Base-by-base conservation (phyloP, 2,797 vertebrate genomes). In the Oryzias sinensis region DNA sequence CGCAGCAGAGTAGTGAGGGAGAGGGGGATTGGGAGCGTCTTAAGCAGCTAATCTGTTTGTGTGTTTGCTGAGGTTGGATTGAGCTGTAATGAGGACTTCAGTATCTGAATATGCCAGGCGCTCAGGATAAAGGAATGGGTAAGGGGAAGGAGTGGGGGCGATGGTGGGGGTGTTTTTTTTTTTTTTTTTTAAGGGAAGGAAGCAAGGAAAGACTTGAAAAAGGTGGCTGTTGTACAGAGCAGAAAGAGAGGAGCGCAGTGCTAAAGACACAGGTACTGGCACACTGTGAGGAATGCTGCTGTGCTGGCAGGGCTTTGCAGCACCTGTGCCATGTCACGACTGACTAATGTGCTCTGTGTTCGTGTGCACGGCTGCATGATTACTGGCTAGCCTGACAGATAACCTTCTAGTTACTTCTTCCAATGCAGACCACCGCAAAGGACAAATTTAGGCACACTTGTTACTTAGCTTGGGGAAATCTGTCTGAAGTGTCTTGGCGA, bases 41-140 rank as follows among this genome's bases (percentile, higher is more conserved):
- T 72, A 75, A 83, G 76, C 74, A 2, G 87, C 86, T 90, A 90
- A 90, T 93, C 86, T 93, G 91, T 93, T 93, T 93, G 91, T 92
- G 91, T 92, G 91, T 93, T 93, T 92, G 92, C 91, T 89, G 91
- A 91, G 92, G 89, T 92, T 91, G 92, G 91, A 93, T 93, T 92
- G 92, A 93, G 91, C 90, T 82, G 88, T 93, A 93, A 93, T 93
- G 91, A 93, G 91, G 92, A 91, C 90, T 90, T 88, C 91, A 87
- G 89, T 93, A 93, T 93, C 92, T 93, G 91, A 92, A 93, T 93
- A 92, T 91, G 88, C 90, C 92, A 93, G 91, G 86, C 91, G 83
- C 76, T 72, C 75, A 63, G 92, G 91, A 93, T 92, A 92, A 92
- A 92, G 90, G 82, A 87, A 68, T 52, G 27, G 63, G 66, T 22